These are phyloP conservation scores for Eospalax fontanierii DNA, from an alignment of 2,797 vertebrate genomes.

Conservation along the genomic window DNA sequence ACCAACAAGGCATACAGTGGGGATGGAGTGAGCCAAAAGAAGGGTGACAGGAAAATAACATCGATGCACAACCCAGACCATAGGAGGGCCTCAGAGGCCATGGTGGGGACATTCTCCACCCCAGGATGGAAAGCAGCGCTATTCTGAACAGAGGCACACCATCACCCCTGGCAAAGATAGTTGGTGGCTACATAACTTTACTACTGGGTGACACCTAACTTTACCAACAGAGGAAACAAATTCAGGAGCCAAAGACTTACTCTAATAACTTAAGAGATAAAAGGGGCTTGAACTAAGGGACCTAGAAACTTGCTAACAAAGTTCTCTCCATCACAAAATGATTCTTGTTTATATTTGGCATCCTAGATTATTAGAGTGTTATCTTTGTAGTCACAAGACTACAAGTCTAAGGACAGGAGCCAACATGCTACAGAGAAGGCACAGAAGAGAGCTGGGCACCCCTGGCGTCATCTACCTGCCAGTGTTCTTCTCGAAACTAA, in stretches of 20 bases:
- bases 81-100: neutral
- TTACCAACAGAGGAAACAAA: neutral
- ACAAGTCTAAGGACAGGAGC: neutral
- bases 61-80: neutral
- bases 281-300: neutral
- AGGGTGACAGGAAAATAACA: neutral
- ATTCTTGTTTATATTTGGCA: neutral
- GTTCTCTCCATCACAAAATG: neutral
- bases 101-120: neutral
- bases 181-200: neutral
- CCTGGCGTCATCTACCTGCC: neutral
- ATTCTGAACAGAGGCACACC: neutral
- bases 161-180: neutral
- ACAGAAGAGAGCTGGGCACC: neutral
- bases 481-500: neutral
- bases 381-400: neutral
- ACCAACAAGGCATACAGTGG: neutral
- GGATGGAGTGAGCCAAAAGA: neutral
- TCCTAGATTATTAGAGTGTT: neutral
- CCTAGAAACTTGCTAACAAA: neutral
- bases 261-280: slow-evolving; percentile 48
- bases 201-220: neutral
- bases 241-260: neutral
- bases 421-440: neutral
- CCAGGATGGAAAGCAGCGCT: neutral